phyloP scores from a whole-genome alignment of 2,888 invertebrate species.

The Ochlodes sylvanus region DNA sequence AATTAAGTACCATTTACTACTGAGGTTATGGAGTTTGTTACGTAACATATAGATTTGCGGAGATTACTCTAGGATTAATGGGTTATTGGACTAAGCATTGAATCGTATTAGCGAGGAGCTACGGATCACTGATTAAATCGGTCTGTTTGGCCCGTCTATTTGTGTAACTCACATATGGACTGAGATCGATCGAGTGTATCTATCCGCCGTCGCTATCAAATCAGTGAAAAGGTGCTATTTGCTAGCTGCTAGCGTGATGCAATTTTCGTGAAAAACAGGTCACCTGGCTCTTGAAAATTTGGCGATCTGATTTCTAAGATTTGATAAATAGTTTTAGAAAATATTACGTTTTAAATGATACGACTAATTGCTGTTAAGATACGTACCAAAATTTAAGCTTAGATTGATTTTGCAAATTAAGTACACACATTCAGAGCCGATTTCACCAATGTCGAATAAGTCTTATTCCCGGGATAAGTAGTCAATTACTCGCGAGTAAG shows the following conservation, averaged over 20 bases:
- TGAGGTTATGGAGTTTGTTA: too few relatives aligned
- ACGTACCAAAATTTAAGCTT: too few relatives aligned
- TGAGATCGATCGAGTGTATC: constrained; percentile 50
- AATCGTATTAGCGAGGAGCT: constrained; percentile 43
- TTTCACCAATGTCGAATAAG: too few relatives aligned
- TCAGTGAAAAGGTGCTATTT: constrained; percentile 31
- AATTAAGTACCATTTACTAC: too few relatives aligned
- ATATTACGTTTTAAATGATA: too few relatives aligned
- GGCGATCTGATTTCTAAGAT: constrained; percentile 19
- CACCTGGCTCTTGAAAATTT: constrained; percentile 18
- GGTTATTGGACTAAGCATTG: constrained; percentile 33
- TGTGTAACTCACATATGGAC: constrained; percentile 51
- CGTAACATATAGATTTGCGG: constrained; percentile 40
- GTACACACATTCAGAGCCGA: too few relatives aligned
- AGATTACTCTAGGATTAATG: constrained; percentile 28
- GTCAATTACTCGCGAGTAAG: too few relatives aligned
- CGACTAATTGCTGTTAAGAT: too few relatives aligned
- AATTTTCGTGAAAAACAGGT: constrained; percentile 32
- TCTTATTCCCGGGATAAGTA: too few relatives aligned
- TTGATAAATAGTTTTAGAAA: background rate
- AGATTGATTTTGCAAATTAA: too few relatives aligned
- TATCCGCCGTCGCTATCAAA: constrained; percentile 39
- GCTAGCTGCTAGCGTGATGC: constrained; percentile 25
- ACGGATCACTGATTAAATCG: constrained; percentile 51
- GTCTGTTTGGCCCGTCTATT: constrained; percentile 54